Evolutionary conservation across 2,113 vertebrate genomes (phyloP).

Genomic region (Corynorhinus townsendii): DNA sequence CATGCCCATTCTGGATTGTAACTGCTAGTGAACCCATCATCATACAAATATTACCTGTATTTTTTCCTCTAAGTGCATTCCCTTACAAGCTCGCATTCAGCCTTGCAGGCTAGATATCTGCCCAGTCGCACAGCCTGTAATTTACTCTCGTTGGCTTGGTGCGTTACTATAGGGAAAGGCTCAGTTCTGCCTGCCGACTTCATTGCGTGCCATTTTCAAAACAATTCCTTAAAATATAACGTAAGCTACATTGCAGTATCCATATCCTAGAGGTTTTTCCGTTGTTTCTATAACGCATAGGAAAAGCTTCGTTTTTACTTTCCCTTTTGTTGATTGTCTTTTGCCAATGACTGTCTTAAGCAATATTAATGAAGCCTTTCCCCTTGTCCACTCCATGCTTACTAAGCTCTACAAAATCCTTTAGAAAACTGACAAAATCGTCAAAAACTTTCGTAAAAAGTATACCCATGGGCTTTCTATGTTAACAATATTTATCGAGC

Average conservation of each 20-base stretch:
- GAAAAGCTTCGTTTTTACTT: not conserved
- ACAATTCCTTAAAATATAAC: constrained; percentile 15
- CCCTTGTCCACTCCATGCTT: not conserved
- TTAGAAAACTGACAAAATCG: not conserved
- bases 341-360: not conserved
- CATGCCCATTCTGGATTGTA: not conserved
- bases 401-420: not conserved
- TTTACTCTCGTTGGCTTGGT: not conserved
- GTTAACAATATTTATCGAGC: not conserved
- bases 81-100: not conserved
- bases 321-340: not conserved
- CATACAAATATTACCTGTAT: not conserved
- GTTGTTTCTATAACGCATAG: not conserved
- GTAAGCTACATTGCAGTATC: not conserved
- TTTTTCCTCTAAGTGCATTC: constrained; percentile 14
- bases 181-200: not conserved
- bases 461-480: not conserved
- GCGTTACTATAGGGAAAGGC: not conserved
- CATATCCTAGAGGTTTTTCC: not conserved
- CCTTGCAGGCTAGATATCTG: not conserved
- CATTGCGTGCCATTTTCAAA: constrained; percentile 26
- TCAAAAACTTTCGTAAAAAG: not conserved
- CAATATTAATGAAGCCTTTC: not conserved
- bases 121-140: not conserved
- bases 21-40: not conserved